Base-by-base conservation (phyloP, 2,797 vertebrate genomes). In the Scolopax bukidnonensis region DNA sequence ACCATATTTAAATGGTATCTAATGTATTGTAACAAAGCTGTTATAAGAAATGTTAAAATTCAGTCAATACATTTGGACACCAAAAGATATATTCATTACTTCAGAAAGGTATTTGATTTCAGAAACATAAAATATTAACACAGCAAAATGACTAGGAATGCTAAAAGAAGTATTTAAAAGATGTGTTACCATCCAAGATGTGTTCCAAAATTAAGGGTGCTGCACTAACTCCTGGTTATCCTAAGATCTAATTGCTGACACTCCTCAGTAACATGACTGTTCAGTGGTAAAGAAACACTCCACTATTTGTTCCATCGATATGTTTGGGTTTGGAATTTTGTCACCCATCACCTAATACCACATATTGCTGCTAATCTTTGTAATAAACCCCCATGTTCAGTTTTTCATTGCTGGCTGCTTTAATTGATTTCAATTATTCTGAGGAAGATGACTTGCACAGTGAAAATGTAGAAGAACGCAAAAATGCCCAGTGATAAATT, bases 121-220 rank as follows among this genome's bases (percentile, higher is more conserved):
- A 94, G 33, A 93, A 84, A 16, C 24, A 90, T 45, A 68, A 92
- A 94, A 85, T 33, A 90, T 30, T 87, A 92, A 92, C 61, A 73
- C 1, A 84, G 41, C 25, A 83, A 57, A 36, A 63, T 38, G n/a
- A 89, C 36, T 61, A 17, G 9, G 30, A 89, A 89, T 40, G 68
- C 28, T 40, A 81, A 64, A 23, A 92, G 33, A 57, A 82, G 18
- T 30, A 89, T 45, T 41, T 68, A 54, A 54, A 61, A 89, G 25
- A 65, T 38, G 38, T 30, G 43, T 79, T 69, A 87, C 32, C 54
- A 32, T 84, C 70, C 30, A 76, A 79, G 59, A 69, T 8, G 5
- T 51, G 11, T 40, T 85, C 38, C 64, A 89, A 94, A 91, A 70
- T 50, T 47, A 86, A 45, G 47, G 6, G 14, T 64, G 25, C 30